Evolutionary conservation across 2,888 invertebrate species (phyloP).

Genomic region (Theodoxus fluviatilis): DNA sequence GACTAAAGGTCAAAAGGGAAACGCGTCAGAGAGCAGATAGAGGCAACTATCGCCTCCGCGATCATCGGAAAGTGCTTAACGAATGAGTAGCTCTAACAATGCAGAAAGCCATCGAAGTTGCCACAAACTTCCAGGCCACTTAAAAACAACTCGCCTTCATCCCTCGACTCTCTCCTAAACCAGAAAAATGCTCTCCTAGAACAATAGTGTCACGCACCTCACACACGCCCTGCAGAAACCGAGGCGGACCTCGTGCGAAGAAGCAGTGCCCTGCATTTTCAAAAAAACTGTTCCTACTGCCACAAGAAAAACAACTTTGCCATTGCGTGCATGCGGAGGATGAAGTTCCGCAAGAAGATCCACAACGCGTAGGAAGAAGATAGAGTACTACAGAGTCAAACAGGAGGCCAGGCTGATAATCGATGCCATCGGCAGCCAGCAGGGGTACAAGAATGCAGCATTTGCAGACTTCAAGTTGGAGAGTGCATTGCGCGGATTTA

Average conservation of each 20-base stretch:
- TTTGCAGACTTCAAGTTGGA: not conserved
- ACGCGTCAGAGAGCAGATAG: too few relatives aligned
- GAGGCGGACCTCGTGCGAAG: not conserved
- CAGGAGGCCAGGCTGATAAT: not conserved
- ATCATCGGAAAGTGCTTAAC: not conserved
- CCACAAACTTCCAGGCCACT: not conserved
- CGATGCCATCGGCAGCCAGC: not conserved
- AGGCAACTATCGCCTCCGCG: too few relatives aligned
- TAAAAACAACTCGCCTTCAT: not conserved
- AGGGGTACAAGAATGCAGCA: too few relatives aligned
- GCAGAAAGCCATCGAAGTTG: conserved; percentile 1
- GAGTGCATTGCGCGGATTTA: not conserved
- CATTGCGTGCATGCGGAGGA: not conserved
- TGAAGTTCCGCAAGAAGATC: not conserved
- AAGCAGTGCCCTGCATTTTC: conserved; percentile 8
- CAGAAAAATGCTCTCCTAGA: not conserved
- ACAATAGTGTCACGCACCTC: not conserved
- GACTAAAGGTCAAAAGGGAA: too few relatives aligned
- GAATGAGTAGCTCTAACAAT: conserved; percentile 1
- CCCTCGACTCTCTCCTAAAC: not conserved
- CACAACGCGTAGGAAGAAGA: not conserved
- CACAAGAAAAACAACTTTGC: not conserved
- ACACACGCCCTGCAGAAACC: not conserved
- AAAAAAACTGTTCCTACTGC: not conserved
- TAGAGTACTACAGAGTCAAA: not conserved